Evolutionary conservation across 2,113 vertebrate genomes (phyloP).

Genomic region (Vulpes lagopus): DNA sequence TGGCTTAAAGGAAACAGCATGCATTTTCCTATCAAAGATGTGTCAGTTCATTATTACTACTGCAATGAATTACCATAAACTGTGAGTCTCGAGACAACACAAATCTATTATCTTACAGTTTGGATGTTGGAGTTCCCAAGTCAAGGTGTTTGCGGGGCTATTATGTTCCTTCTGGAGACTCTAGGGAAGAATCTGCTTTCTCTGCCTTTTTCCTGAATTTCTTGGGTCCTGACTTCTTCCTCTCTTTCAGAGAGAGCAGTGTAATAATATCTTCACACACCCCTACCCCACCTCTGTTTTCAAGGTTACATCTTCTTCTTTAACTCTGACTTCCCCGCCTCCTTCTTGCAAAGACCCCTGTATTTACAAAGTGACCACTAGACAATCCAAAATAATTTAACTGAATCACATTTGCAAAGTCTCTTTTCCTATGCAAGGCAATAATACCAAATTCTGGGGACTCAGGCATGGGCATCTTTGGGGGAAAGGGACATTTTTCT

Average conservation of each 20-base stretch:
- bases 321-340: background rate
- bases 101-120: background rate
- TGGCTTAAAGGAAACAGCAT: constrained; percentile 40
- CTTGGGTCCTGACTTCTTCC: background rate
- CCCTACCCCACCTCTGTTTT: background rate
- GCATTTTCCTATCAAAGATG: background rate
- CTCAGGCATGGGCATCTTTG: background rate
- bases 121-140: background rate
- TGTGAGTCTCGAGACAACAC: background rate
- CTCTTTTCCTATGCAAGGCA: background rate
- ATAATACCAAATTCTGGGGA: background rate
- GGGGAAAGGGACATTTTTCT: background rate
- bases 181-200: background rate
- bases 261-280: background rate
- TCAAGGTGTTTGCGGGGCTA: background rate
- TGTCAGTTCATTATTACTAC: background rate
- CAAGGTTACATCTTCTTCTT: background rate
- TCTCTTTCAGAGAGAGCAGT: background rate
- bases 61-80: background rate
- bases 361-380: background rate
- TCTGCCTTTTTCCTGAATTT: background rate
- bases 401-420: background rate
- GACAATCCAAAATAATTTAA: background rate
- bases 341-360: background rate
- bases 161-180: background rate